These are phyloP conservation scores for Nemopilema nomurai DNA, from an alignment of 30 jellyfish, hydroid and myxozoan species.

Conservation along the genomic window DNA sequence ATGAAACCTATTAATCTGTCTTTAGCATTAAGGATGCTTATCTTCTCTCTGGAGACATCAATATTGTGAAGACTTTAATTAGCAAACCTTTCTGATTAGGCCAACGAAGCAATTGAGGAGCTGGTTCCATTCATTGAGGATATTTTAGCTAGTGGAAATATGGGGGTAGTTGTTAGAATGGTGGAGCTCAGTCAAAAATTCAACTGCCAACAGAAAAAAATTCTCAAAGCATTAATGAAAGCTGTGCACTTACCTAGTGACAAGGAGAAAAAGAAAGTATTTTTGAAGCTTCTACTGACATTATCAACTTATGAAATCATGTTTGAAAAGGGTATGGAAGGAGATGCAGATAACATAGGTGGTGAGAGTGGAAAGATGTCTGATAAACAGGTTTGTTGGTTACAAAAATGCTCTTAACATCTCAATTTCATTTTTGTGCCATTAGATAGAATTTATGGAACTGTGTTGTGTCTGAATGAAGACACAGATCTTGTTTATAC, in stretches of 20 bases:
- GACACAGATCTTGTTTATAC: too few relatives aligned
- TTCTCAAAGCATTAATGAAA: slow-evolving; percentile 37
- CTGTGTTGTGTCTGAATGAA: too few relatives aligned
- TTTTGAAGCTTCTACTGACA: slow-evolving; percentile 55
- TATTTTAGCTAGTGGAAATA: slow-evolving; percentile 81
- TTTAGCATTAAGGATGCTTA: too few relatives aligned
- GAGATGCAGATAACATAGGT: background rate
- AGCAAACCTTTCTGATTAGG: slow-evolving; percentile 56
- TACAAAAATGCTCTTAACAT: background rate
- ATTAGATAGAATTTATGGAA: too few relatives aligned
- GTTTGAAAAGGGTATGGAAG: slow-evolving; percentile 18
- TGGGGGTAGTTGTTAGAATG: slow-evolving; percentile 82
- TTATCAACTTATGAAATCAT: slow-evolving; percentile 73
- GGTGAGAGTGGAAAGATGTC: slow-evolving; percentile 4
- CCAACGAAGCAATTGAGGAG: slow-evolving; percentile 48
- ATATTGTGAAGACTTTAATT: too few relatives aligned
- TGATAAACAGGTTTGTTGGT: slow-evolving; percentile 15
- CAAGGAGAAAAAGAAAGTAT: background rate
- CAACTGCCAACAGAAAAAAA: too few relatives aligned
- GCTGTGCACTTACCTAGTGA: slow-evolving; percentile 76
- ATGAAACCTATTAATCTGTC: too few relatives aligned
- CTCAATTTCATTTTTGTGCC: too few relatives aligned
- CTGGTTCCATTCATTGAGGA: slow-evolving; percentile 72
- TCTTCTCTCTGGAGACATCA: too few relatives aligned
- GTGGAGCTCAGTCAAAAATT: slow-evolving; percentile 58